A percentile compares a stretch with the other conserved stretches of the same genome.
Conservation (phyloP, 2,113 vertebrate genomes). For the Boulengeromyrus knoepffleri region DNA sequence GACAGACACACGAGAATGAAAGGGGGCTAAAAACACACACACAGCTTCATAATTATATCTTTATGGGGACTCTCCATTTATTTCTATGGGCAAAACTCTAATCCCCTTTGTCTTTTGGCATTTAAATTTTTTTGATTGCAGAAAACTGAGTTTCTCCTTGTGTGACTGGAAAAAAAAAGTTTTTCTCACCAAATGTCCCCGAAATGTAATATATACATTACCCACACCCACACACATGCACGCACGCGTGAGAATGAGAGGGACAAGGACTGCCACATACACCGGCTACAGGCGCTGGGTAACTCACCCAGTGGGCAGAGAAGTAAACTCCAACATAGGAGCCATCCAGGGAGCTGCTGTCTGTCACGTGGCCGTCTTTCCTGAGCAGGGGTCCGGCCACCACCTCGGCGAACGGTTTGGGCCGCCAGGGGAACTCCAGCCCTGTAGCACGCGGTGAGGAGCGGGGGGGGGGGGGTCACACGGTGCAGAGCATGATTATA, state of each 20-base stretch:
- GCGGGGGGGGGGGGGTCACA: neutral
- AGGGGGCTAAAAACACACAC: too few species aligned
- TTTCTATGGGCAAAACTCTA: too few species aligned
- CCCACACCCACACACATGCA: neutral
- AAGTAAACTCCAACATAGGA: conserved; percentile 92
- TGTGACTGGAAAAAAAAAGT: too few species aligned
- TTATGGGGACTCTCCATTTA: too few species aligned
- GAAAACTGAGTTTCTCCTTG: too few species aligned
- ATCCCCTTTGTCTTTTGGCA: too few species aligned
- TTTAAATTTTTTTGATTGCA: too few species aligned
- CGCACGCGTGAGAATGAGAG: neutral
- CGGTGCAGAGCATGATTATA: neutral
- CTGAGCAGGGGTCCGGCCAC: conserved; percentile 84
- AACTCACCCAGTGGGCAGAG: conserved; percentile 96
- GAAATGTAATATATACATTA: too few species aligned
- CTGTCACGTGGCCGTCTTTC: conserved; percentile 78
- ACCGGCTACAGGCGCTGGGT: neutral
- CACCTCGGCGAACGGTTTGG: conserved; percentile 92
- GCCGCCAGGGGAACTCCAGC: conserved; percentile 96
- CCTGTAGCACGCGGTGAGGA: conserved; percentile 50
- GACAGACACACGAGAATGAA: conserved; percentile 10
- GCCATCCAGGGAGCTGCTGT: conserved; percentile 83
- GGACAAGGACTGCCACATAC: too few species aligned
- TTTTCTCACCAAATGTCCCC: too few species aligned
- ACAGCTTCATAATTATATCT: too few species aligned